Base-by-base conservation (phyloP, 2,113 vertebrate species). In the Smithornis capensis region DNA sequence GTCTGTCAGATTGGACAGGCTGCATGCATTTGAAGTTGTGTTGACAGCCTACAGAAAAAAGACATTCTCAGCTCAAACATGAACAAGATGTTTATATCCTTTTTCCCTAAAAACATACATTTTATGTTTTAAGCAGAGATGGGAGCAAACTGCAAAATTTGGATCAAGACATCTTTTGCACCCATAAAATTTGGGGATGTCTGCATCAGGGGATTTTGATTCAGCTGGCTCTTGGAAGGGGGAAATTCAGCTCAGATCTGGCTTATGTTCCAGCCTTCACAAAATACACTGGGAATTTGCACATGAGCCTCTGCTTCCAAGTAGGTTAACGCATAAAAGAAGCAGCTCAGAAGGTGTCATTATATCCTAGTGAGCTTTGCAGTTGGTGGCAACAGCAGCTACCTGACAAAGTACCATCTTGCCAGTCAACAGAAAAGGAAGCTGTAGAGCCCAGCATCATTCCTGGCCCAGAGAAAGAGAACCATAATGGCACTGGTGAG, bases 1-100 rank as follows among this genome's bases (percentile, higher is more conserved):
- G 98, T 96, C 97, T 98, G 97, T 98, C 98, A 97, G 95, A 96
- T 96, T 92, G 94, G 97, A 95, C 96, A 87, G 95, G 92, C 93
- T 97, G 97, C 97, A 95, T 97, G 96, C 93, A 95, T 96, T 97
- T 96, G 92, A 96, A 97, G 97, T 94, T 97, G 94, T 96, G 96
- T 91, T 96, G 97, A 97, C 96, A 97, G 97, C 97, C 89, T 96
- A 97, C 95, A 96, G 95, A 97, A 97, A 96, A 97, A 95, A 97
- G 94, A 94, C 97, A 96, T 97, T 96, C 96, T 96, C 94, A 96
- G 96, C 94, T 97, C 94, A 97, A 97, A 98, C 96, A 97, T 95
- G 95, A 92, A 97, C 96, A 97, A 96, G 96, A 96, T 92, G 96
- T 95, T 95, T 97, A 94, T 96, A 95, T 97, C 92, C 89, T 87